Percentiles rank a stretch among this genome's conserved stretches.
phyloP scores from a whole-genome alignment of 2,888 invertebrate genomes.

The Apamea monoglypha region DNA sequence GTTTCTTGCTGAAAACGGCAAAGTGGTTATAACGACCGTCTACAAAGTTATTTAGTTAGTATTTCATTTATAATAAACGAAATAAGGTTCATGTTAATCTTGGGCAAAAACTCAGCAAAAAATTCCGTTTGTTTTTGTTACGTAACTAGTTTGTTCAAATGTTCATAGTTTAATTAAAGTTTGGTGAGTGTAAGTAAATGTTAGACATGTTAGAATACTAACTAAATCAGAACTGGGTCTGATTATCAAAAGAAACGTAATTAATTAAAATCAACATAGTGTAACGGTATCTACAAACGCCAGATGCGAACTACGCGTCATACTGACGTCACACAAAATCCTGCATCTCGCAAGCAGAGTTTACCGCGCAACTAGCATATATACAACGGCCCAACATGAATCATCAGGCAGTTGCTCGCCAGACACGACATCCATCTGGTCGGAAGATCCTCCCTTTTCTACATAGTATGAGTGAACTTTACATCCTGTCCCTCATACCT shows the following conservation, averaged over 20 bases:
- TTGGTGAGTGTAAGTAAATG: background rate
- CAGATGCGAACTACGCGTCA: too few relatives aligned
- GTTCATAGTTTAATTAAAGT: constrained; percentile 44
- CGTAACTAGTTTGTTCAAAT: constrained; percentile 10
- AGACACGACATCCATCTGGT: too few relatives aligned
- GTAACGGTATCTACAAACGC: too few relatives aligned
- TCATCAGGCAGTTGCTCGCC: too few relatives aligned
- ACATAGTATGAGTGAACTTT: too few relatives aligned
- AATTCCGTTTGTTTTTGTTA: constrained; percentile 39
- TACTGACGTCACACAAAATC: too few relatives aligned
- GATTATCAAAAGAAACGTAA: background rate
- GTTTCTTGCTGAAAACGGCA: constrained; percentile 73
- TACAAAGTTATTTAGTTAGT: constrained; percentile 65
- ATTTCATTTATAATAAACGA: constrained; percentile 66
- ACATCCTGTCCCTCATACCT: too few relatives aligned
- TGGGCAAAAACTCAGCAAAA: constrained; percentile 36
- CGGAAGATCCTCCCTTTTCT: too few relatives aligned
- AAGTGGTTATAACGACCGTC: constrained; percentile 69
- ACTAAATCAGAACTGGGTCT: background rate
- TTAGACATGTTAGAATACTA: background rate
- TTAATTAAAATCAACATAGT: background rate
- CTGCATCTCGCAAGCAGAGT: too few relatives aligned
- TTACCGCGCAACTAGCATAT: too few relatives aligned
- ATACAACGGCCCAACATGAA: too few relatives aligned
- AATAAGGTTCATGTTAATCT: constrained; percentile 55